Percentiles rank a stretch among this genome's conserved stretches.
phyloP scores from a whole-genome alignment of 1,140 invertebrate genomes.

The Drosophila nigromelanica region DNA sequence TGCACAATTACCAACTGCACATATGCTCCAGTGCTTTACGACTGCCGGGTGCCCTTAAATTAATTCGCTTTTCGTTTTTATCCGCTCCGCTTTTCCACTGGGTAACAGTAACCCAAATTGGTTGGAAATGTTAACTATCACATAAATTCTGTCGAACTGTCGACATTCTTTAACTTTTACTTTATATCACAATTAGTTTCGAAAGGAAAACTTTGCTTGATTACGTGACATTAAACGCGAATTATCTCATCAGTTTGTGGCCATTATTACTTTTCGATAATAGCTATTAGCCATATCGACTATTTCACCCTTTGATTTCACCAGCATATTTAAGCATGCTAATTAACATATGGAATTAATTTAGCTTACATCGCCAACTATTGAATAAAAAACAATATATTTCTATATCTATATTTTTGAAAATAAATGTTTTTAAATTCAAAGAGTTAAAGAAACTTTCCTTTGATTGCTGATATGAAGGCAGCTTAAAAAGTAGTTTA shows the following conservation, averaged over 20 bases:
- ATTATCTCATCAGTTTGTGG: background rate
- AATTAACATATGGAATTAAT: no score
- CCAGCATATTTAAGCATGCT: no score
- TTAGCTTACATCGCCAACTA: no score
- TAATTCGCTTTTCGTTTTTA: background rate
- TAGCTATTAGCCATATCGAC: background rate
- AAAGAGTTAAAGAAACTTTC: no score
- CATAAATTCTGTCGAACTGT: background rate
- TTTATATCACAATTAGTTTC: conserved; percentile 1
- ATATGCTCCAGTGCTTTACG: conserved; percentile 26
- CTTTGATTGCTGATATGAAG: no score
- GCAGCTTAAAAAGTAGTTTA: no score
- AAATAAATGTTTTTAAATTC: no score
- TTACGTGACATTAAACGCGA: background rate
- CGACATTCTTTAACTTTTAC: conserved; percentile 18
- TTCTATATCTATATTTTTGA: no score
- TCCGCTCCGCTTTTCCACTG: background rate
- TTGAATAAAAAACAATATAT: no score
- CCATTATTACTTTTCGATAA: background rate
- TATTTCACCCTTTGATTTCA: no score
- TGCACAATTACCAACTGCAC: conserved; percentile 32
- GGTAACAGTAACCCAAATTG: conserved; percentile 42
- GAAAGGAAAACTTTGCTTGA: background rate
- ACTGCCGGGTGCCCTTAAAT: conserved; percentile 30
- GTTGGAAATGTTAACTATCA: background rate